A percentile compares a stretch with the other conserved stretches of the same genome.
These are phyloP conservation scores for Hemicentrotus pulcherrimus DNA, from an alignment of 35 echinoderm and acorn worm species.

Conservation along the genomic window DNA sequence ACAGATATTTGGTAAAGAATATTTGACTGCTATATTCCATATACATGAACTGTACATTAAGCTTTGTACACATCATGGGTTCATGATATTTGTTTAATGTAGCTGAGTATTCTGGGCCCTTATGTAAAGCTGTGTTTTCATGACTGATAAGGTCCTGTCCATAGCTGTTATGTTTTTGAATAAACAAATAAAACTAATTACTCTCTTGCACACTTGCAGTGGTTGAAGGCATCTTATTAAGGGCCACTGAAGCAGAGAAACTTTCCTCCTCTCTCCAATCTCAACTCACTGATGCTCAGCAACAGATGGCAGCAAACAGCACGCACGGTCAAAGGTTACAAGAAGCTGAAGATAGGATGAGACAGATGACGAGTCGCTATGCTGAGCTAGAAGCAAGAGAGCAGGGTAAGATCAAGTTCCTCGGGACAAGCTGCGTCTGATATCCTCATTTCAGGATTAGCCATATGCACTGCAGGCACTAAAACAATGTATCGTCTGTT, in stretches of 20 bases:
- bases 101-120: too few relatives aligned
- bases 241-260: constrained; percentile 47
- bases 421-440: too few relatives aligned
- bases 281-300: neutral
- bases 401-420: constrained; percentile 42
- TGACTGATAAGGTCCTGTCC: neutral
- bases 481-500: too few relatives aligned
- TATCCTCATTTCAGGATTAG: too few relatives aligned
- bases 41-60: too few relatives aligned
- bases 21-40: too few relatives aligned
- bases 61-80: too few relatives aligned
- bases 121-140: neutral
- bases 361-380: constrained; percentile 9
- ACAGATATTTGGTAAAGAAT: too few relatives aligned
- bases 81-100: too few relatives aligned
- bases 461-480: too few relatives aligned
- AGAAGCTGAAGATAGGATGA: constrained; percentile 41
- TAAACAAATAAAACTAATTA: too few relatives aligned
- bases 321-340: constrained; percentile 33
- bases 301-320: neutral
- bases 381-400: constrained; percentile 31
- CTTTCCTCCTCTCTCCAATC: constrained; percentile 39
- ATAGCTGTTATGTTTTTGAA: too few relatives aligned
- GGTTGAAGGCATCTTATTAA: constrained; percentile 35
- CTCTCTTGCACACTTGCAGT: neutral